phyloP scores from a whole-genome alignment of 2,888 invertebrate species.

The Netelia fuscicornis region DNA sequence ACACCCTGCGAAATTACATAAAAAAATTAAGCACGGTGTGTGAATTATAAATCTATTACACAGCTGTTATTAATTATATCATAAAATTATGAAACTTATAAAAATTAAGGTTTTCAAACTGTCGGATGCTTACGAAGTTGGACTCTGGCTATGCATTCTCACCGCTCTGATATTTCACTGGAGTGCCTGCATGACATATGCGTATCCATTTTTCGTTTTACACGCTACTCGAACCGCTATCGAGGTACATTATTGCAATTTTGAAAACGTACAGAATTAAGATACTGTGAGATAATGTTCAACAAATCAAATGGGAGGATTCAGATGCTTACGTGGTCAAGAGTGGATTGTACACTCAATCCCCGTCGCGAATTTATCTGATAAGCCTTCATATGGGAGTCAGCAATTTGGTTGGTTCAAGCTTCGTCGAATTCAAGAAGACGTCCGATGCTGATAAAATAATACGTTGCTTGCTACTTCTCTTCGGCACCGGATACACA shows the following conservation, averaged over 20 bases:
- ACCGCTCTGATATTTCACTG: constrained; percentile 78
- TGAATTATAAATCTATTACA: background rate
- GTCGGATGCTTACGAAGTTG: constrained; percentile 70
- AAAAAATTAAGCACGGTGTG: constrained; percentile 74
- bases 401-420: constrained; percentile 78
- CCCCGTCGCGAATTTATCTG: constrained; percentile 73
- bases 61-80: background rate
- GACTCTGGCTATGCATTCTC: constrained; percentile 75
- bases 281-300: background rate
- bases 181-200: constrained; percentile 77
- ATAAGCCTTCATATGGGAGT: constrained; percentile 77
- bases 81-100: background rate
- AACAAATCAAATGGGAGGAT: constrained; percentile 63
- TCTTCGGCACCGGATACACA: constrained; percentile 76
- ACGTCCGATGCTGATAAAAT: constrained; percentile 74
- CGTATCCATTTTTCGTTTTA: constrained; percentile 75
- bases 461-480: constrained; percentile 74
- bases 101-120: constrained; percentile 72
- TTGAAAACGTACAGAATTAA: background rate
- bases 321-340: constrained; percentile 71
- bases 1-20: constrained; percentile 74
- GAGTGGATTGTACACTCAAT: constrained; percentile 67
- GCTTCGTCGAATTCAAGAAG: constrained; percentile 72
- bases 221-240: constrained; percentile 70
- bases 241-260: constrained; percentile 68